Conservation (phyloP, 2,797 vertebrate genomes). For the Crocidura indochinensis region DNA sequence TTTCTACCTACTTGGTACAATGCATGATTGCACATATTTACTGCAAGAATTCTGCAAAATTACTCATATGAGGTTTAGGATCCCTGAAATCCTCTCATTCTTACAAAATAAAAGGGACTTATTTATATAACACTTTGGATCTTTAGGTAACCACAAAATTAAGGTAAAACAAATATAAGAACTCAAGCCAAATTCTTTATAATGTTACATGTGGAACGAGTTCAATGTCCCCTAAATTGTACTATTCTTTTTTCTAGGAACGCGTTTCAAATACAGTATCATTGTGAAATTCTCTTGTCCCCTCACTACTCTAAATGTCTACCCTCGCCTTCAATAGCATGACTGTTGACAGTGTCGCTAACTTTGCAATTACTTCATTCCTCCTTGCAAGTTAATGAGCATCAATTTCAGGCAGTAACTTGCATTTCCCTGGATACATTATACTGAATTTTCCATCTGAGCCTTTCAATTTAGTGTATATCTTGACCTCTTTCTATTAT, state of each 20-base stretch:
- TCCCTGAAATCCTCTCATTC: conserved; percentile 16
- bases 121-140: conserved; percentile 39
- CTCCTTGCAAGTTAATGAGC: not conserved
- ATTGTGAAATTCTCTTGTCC: not conserved
- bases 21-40: conserved; percentile 58
- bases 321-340: not conserved
- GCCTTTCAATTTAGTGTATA: not conserved
- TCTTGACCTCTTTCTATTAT: not conserved
- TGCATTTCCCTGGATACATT: not conserved
- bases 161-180: conserved; percentile 49
- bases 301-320: not conserved
- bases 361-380: not conserved
- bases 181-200: conserved; percentile 7
- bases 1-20: conserved; percentile 68
- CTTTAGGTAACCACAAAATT: conserved; percentile 57
- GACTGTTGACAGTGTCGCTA: not conserved
- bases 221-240: conserved; percentile 16
- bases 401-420: conserved; percentile 17
- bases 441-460: not conserved
- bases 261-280: not conserved
- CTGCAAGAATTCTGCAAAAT: conserved; percentile 69
- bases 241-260: conserved; percentile 48
- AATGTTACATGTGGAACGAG: conserved; percentile 24
- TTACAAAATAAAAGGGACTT: conserved; percentile 34
- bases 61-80: conserved; percentile 61